These are phyloP conservation scores for Dermatemys mawii DNA, from an alignment of 2,113 vertebrate species.

Conservation along the genomic window DNA sequence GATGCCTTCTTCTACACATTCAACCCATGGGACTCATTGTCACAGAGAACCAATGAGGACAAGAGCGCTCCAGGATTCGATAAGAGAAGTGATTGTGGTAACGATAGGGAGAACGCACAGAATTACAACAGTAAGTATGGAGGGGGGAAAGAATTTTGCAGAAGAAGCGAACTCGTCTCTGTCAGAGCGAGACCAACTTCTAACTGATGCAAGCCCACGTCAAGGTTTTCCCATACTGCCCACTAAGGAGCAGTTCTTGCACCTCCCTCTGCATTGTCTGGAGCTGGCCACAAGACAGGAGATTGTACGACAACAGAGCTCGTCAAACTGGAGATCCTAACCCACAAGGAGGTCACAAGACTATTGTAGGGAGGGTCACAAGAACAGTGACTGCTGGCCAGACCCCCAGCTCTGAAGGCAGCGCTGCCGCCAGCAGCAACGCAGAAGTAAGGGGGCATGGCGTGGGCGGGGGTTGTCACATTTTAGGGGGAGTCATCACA, in stretches of 20 bases:
- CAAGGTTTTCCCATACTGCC: neutral
- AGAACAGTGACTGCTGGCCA: too few species aligned
- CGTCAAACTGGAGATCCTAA: too few species aligned
- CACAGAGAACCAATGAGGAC: neutral
- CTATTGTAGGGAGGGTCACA: too few species aligned
- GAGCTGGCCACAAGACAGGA: neutral
- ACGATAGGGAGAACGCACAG: neutral
- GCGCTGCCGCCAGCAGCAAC: too few species aligned
- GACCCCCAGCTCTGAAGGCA: too few species aligned
- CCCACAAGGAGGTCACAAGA: too few species aligned
- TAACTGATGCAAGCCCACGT: neutral
- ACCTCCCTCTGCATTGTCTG: neutral
- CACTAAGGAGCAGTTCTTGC: neutral
- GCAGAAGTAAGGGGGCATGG: too few species aligned
- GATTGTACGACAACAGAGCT: too few species aligned
- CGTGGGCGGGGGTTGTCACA: too few species aligned
- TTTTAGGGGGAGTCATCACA: too few species aligned
- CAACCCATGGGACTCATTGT: neutral
- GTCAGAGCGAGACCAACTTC: neutral
- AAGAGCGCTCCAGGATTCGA: neutral
- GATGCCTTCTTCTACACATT: too few species aligned
- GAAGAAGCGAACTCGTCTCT: neutral
- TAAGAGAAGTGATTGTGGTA: neutral
- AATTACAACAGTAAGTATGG: neutral
- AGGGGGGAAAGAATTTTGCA: neutral